Percentiles rank a stretch among this genome's conserved stretches.
Conservation (phyloP, 2,888 invertebrate species). For the Acanthosepion lycidas region DNA sequence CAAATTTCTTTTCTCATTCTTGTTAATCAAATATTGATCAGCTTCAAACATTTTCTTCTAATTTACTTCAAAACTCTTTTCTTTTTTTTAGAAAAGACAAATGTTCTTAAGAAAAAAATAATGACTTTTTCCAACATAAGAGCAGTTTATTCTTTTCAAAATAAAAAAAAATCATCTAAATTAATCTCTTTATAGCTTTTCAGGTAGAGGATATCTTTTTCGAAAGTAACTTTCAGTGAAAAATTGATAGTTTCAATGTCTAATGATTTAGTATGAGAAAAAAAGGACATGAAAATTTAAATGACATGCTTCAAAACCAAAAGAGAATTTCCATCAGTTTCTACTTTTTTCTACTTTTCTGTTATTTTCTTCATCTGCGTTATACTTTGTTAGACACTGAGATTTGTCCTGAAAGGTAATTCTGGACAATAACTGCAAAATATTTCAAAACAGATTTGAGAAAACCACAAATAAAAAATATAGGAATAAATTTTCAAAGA, state of each 20-base stretch:
- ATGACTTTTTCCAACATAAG: not conserved
- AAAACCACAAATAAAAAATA: too few relatives aligned
- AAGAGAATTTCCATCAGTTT: not conserved
- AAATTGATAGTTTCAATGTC: not conserved
- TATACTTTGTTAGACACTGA: too few relatives aligned
- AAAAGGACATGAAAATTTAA: not conserved
- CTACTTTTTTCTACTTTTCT: not conserved
- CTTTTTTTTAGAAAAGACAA: not conserved
- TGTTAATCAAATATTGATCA: not conserved
- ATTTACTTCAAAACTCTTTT: not conserved
- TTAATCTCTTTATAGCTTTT: not conserved
- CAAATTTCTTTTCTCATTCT: not conserved
- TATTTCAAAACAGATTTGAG: too few relatives aligned
- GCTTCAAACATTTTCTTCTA: not conserved
- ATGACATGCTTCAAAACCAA: not conserved
- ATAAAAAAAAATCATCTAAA: not conserved
- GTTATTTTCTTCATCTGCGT: not conserved
- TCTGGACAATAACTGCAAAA: too few relatives aligned
- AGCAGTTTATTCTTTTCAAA: not conserved
- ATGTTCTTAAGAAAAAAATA: not conserved
- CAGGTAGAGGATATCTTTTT: not conserved
- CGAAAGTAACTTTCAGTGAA: not conserved
- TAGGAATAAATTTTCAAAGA: too few relatives aligned
- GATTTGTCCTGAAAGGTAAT: too few relatives aligned
- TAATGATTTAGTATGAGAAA: not conserved